Base-by-base conservation (phyloP, 2,797 vertebrate genomes). In the Poeciliopsis paucimaculata region DNA sequence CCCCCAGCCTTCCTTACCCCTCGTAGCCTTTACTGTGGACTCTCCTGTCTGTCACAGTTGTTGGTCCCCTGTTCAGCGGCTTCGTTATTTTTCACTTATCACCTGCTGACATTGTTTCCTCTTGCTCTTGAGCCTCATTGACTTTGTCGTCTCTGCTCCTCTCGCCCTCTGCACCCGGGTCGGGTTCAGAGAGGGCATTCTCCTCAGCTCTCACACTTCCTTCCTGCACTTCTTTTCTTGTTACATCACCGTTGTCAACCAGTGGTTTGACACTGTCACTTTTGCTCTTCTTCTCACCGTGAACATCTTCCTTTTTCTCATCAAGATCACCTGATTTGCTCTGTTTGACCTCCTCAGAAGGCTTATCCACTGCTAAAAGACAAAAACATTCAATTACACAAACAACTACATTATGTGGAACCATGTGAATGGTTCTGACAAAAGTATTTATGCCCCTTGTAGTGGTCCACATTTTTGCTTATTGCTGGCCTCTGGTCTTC, bases 1-100 rank as follows among this genome's bases (percentile, higher is more conserved):
- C 55, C 53, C 13, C 41, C 28, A 66, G 31, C 49, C 80, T 75
- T 62, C 36, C 39, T 66, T 26, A 10, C n/a, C 57, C 53, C 51
- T 46, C 76, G 77, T 81, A 79, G 76, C 43, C 28, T 89, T 84
- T 89, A 94, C 93, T 94, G 92, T 93, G 89, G 87, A 77, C 83
- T 90, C 88, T 88, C 86, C 82, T 88, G 84, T 77, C 84, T 26
- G 64, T 95, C 94, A 95, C 94, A 95, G 94, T 94, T 93, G 92
- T 93, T 93, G 93, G 94, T 95, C 94, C 93, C 89, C 0, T 82
- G 71, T 90, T 92, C 73, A 80, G 77, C 76, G 36, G 82, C 68
- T 80, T 81, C 45, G 83, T 72, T 8, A 77, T 57, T 72, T 83
- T 70, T 73, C 3, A 93, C 82, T 94, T 90, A 70, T 91, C 81